phyloP scores from a whole-genome alignment of 92 coral and sea anemone species.

The Meandrina meandrites region DNA sequence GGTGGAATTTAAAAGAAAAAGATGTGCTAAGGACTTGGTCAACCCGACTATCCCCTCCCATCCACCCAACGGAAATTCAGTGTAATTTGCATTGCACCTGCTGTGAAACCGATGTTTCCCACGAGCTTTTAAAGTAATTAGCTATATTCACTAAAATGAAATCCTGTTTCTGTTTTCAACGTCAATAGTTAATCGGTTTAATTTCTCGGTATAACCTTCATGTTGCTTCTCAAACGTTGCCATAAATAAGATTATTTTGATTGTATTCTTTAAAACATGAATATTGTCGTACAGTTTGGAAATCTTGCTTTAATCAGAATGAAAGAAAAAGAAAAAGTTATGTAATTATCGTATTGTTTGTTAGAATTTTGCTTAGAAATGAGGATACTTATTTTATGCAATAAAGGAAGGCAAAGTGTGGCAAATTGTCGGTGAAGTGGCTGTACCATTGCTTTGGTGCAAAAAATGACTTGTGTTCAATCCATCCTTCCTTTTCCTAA shows the following conservation, averaged over 20 bases:
- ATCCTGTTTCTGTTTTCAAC: neutral
- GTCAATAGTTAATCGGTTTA: neutral
- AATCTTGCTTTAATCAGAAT: neutral
- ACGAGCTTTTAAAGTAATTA: neutral
- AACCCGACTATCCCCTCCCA: neutral
- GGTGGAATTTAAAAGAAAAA: neutral
- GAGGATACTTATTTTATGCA: neutral
- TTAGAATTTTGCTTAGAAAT: neutral
- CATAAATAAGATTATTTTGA: neutral
- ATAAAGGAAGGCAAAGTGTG: neutral
- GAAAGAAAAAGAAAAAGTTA: neutral
- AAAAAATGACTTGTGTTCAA: neutral
- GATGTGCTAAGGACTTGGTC: neutral
- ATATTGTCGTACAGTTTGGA: neutral
- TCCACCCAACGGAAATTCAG: neutral
- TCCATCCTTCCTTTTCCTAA: neutral
- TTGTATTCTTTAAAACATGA: neutral
- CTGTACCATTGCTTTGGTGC: neutral
- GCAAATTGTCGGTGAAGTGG: neutral
- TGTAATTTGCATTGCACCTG: neutral
- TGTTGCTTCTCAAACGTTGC: neutral
- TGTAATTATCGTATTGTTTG: neutral
- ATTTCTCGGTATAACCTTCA: neutral
- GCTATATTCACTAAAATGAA: neutral
- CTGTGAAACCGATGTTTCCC: neutral